A percentile compares a stretch with the other conserved stretches of the same genome.
Evolutionary conservation across 2,113 vertebrate species (phyloP).

Genomic region (Genyomyrus donnyi): DNA sequence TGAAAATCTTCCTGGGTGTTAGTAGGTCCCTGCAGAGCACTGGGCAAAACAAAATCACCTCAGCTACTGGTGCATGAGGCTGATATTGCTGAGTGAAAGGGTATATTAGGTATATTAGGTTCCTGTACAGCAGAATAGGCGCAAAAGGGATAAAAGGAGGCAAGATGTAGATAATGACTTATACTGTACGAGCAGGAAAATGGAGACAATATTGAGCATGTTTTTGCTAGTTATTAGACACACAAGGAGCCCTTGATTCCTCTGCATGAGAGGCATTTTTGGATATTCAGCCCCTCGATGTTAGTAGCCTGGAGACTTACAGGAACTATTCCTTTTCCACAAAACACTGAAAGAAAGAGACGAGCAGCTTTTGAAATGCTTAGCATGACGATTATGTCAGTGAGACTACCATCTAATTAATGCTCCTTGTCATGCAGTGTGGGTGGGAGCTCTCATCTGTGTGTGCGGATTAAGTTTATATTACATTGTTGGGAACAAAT

Average conservation of each 20-base stretch:
- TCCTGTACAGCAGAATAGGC: neutral
- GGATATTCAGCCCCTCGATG: neutral
- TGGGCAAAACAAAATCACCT: neutral
- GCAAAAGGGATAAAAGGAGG: neutral
- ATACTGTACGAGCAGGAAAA: neutral
- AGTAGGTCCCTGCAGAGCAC: neutral
- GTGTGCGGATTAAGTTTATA: neutral
- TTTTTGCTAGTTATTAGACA: neutral
- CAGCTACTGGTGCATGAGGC: neutral
- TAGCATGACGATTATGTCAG: neutral
- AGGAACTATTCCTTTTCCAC: constrained; percentile 6
- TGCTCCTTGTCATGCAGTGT: neutral
- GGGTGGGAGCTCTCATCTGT: neutral
- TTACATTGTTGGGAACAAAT: neutral
- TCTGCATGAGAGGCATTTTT: neutral
- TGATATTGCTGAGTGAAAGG: neutral
- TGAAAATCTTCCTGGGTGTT: neutral
- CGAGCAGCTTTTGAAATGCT: neutral
- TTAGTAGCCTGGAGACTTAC: neutral
- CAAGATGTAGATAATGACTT: neutral
- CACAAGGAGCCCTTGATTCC: neutral
- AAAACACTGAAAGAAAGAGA: neutral
- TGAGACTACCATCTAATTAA: neutral
- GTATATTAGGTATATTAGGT: neutral
- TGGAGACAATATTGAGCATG: neutral